Base-by-base conservation (phyloP, 2,113 vertebrate genomes). In the Poeciliopsis prolifica region DNA sequence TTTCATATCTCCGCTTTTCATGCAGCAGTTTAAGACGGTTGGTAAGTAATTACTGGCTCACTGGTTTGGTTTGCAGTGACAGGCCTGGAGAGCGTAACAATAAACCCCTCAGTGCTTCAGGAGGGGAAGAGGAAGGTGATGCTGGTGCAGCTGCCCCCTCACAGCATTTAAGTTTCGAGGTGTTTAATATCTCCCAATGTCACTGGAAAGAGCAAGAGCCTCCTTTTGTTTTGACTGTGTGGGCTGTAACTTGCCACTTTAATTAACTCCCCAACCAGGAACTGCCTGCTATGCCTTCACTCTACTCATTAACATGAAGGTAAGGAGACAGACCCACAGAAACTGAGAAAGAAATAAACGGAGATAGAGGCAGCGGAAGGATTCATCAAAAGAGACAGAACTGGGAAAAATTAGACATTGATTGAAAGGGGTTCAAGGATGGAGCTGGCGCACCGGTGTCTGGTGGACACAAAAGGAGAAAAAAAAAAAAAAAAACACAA, bases 261-360 rank as follows among this genome's bases (percentile, higher is more conserved):
- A 95, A 94, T 94, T 93, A 94, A 94, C 91, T 94, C 83, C 86
- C 88, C 82, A 91, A 91, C 82, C 85, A 90, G 84, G 66, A 91
- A 85, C 77, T 82, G 90, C 82, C 86, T 83, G 85, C 81, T 80
- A 89, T 83, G 75, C 77, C 79, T 86, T 89, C 87, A 88, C 78
- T 79, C 82, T 75, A 75, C 83, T 89, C 86, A 91, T 91, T 92
- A 92, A 91, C 82, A 87, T 88, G 86, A 88, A 88, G 85, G 61
- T 82, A 17, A 33, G 35, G 58, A 66, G 22, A 64, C 67, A 72
- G 31, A 85, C 33, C 51, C 58, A 33, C 35, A 72, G 51, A 70
- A 62, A 81, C 65, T 8, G 10, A 61, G 64, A 5, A 71, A 66
- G 65, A 61, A 74, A 63, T 37, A 81, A 88, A 84, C 79, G 64